Conservation (phyloP, 2,888 invertebrate genomes). For the Athetis lepigone region DNA sequence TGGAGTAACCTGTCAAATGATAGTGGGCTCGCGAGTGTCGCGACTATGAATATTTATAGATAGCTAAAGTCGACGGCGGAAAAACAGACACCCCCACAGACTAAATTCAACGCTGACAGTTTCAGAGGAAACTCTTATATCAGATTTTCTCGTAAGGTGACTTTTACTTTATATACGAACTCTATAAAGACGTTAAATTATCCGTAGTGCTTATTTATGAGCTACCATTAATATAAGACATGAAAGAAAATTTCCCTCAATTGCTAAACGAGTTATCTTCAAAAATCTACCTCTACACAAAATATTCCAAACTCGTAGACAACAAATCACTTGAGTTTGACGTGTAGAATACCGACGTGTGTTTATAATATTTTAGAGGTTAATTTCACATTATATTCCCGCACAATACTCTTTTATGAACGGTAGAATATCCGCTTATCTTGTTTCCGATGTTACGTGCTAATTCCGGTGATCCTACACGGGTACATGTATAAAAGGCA, state of each 20-base stretch:
- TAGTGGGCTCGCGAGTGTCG: slow-evolving; percentile 58
- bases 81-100: slow-evolving; percentile 36
- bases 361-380: slow-evolving; percentile 19
- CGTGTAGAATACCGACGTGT: not conserved
- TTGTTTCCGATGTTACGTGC: slow-evolving; percentile 37
- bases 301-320: not conserved
- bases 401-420: slow-evolving; percentile 22
- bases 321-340: not conserved
- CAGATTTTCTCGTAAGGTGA: slow-evolving; percentile 1
- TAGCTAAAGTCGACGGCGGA: slow-evolving; percentile 33
- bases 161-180: not conserved
- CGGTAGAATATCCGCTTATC: slow-evolving; percentile 30
- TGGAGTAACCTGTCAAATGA: slow-evolving; percentile 64
- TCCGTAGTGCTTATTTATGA: not conserved
- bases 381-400: slow-evolving; percentile 14
- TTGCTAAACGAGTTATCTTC: not conserved
- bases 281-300: not conserved
- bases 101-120: slow-evolving; percentile 33
- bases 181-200: not conserved
- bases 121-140: slow-evolving; percentile 2
- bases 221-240: not conserved
- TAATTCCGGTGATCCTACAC: slow-evolving; percentile 20
- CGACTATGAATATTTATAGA: slow-evolving; percentile 73
- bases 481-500: slow-evolving; percentile 24
- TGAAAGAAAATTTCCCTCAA: not conserved